Evolutionary conservation across 2,113 vertebrate genomes (phyloP).

Genomic region (Tamias sibiricus): DNA sequence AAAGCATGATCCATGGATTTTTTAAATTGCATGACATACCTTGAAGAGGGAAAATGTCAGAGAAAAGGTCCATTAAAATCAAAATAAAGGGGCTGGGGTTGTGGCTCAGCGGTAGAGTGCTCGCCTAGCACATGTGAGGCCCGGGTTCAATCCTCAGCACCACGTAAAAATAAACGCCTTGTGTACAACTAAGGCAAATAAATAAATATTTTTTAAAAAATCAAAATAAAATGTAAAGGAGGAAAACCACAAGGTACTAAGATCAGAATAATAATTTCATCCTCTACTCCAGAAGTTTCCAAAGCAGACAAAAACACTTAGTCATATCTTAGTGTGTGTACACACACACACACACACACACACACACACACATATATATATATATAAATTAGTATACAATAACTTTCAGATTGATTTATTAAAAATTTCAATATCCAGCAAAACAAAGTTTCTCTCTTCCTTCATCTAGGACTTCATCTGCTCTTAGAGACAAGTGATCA

Average conservation of each 20-base stretch:
- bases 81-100: too few species aligned
- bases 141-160: too few species aligned
- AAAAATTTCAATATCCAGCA: background rate
- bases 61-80: background rate
- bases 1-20: background rate
- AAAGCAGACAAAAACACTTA: background rate
- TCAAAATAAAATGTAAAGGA: background rate
- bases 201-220: too few species aligned
- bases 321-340: background rate
- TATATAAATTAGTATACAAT: background rate
- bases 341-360: too few species aligned
- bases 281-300: background rate
- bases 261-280: background rate
- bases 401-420: background rate
- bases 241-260: background rate
- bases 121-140: too few species aligned
- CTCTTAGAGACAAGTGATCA: background rate
- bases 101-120: too few species aligned
- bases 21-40: background rate
- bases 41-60: conserved; percentile 4
- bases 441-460: background rate
- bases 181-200: too few species aligned
- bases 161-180: too few species aligned
- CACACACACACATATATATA: too few species aligned
- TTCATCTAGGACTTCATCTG: background rate